These are phyloP conservation scores for Labroides dimidiatus DNA, from an alignment of 2,797 vertebrate species.

Conservation along the genomic window DNA sequence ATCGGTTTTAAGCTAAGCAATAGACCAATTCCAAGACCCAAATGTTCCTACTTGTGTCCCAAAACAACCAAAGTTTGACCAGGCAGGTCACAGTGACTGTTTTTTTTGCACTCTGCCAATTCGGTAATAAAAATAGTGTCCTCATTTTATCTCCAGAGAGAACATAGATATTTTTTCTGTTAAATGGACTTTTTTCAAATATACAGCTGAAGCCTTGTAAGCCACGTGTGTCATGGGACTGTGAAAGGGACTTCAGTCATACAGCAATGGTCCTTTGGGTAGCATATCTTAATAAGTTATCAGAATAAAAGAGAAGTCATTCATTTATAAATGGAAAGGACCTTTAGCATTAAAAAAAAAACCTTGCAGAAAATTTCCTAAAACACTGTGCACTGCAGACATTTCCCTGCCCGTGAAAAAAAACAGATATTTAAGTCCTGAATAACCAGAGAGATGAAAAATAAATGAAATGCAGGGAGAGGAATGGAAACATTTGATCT, in stretches of 20 bases:
- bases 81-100: too few species aligned
- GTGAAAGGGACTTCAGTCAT: not conserved
- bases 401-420: not conserved
- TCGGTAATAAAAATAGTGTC: not conserved
- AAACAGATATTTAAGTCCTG: not conserved
- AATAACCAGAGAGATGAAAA: conserved; percentile 23
- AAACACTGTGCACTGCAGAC: not conserved
- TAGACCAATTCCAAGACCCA: too few species aligned
- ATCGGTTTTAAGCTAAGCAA: too few species aligned
- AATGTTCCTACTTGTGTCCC: too few species aligned
- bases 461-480: conserved; percentile 27
- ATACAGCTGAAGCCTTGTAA: not conserved
- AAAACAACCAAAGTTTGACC: not conserved
- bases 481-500: conserved; percentile 37
- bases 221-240: not conserved
- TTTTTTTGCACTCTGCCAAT: too few species aligned
- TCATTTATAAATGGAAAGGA: not conserved
- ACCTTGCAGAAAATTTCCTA: not conserved
- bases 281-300: too few species aligned
- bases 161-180: not conserved
- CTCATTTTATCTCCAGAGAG: not conserved
- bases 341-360: not conserved
- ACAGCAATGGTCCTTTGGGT: too few species aligned
- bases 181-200: not conserved
- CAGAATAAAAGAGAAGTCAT: too few species aligned